These are phyloP conservation scores for Catamblyrhynchus diadema DNA, from an alignment of 2,797 vertebrate genomes.

Conservation along the genomic window DNA sequence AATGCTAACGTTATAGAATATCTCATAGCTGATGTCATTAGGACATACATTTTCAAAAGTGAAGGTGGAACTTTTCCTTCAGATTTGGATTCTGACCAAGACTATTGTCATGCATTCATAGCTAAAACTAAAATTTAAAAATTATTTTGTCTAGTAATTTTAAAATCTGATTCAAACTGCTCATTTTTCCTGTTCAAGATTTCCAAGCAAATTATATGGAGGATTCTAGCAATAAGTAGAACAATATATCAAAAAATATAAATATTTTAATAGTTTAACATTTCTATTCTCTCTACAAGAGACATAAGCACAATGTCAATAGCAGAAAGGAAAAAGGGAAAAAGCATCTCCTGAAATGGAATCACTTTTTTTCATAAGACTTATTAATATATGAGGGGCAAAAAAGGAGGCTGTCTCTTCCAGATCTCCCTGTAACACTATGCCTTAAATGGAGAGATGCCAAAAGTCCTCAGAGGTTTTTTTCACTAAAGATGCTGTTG, in stretches of 20 bases:
- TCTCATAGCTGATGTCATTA: neutral
- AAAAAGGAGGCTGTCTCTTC: neutral
- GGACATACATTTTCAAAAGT: neutral
- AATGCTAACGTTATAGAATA: neutral
- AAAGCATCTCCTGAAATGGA: neutral
- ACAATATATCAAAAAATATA: neutral
- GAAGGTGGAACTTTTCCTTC: neutral
- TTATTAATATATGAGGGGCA: neutral
- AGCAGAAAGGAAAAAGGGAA: neutral
- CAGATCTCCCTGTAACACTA: neutral
- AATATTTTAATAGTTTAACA: neutral
- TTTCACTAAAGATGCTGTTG: neutral
- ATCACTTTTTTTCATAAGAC: neutral
- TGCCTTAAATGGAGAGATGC: neutral
- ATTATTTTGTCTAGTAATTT: neutral
- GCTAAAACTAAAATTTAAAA: neutral
- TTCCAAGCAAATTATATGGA: neutral
- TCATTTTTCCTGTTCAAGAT: neutral
- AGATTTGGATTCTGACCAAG: neutral
- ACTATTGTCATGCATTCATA: neutral
- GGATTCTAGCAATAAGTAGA: neutral
- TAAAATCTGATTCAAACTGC: neutral
- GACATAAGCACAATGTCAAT: accelerated
- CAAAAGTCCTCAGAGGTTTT: neutral
- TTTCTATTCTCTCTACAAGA: neutral